These are phyloP conservation scores for Asbolus verrucosus DNA, from an alignment of 1,140 invertebrate genomes.

Conservation along the genomic window DNA sequence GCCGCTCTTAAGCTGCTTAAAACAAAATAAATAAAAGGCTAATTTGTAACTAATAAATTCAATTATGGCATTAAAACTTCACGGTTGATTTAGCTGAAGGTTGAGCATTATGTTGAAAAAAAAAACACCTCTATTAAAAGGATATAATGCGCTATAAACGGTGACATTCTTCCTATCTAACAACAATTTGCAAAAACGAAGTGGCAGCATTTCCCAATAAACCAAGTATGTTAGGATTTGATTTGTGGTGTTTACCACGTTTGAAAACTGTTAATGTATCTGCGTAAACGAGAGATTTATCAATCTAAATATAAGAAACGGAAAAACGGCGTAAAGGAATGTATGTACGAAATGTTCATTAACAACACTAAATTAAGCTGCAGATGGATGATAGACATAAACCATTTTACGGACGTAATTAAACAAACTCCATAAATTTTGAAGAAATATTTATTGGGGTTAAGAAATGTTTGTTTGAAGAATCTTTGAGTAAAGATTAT, in stretches of 20 bases:
- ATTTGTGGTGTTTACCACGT: background rate
- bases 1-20: no score
- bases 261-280: background rate
- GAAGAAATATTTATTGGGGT: slow-evolving; percentile 18
- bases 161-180: no score
- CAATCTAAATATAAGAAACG: background rate
- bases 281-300: background rate
- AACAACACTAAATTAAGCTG: slow-evolving; percentile 22
- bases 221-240: no score
- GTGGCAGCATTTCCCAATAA: no score
- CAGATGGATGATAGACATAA: slow-evolving; percentile 21
- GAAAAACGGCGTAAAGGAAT: slow-evolving; percentile 19
- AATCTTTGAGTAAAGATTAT: background rate
- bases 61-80: slow-evolving; percentile 11
- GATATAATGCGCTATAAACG: no score
- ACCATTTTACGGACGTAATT: slow-evolving; percentile 12
- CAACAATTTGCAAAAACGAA: no score
- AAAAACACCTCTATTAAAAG: no score
- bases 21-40: slow-evolving; percentile 18
- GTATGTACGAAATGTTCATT: slow-evolving; percentile 15
- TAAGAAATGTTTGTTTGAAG: slow-evolving; percentile 6
- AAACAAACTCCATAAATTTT: slow-evolving; percentile 34
- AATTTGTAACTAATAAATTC: slow-evolving; percentile 11
- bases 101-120: no score
- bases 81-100: slow-evolving; percentile 13